phyloP scores from a whole-genome alignment of 2,113 vertebrate species.

The Sialia sialis region DNA sequence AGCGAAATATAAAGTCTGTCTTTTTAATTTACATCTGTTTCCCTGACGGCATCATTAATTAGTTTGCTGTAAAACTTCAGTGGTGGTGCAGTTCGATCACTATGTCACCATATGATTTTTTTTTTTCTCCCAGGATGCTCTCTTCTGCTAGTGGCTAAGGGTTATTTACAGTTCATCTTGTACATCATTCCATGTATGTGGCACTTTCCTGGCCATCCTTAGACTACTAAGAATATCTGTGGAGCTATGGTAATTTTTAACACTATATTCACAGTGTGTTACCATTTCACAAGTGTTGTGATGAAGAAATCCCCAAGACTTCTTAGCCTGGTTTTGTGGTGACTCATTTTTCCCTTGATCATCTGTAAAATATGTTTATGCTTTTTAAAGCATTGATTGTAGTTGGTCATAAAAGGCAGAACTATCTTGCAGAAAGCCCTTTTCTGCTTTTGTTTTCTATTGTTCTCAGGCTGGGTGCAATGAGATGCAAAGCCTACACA shows the following conservation, averaged over 20 bases:
- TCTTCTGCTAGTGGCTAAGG: background rate
- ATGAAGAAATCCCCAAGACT: background rate
- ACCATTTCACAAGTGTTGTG: background rate
- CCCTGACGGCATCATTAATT: background rate
- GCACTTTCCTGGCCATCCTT: background rate
- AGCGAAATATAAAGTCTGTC: background rate
- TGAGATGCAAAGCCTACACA: fast-evolving
- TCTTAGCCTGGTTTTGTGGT: background rate
- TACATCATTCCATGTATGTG: background rate
- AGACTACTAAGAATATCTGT: background rate
- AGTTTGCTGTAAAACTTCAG: background rate
- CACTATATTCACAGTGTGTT: fast-evolving
- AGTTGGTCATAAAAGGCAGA: background rate
- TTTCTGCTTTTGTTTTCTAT: background rate
- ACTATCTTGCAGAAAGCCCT: background rate
- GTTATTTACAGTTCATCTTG: background rate
- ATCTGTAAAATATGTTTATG: background rate
- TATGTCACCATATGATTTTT: background rate
- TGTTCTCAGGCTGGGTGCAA: background rate
- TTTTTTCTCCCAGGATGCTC: background rate
- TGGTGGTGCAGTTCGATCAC: background rate
- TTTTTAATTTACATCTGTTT: background rate
- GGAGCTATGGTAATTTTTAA: background rate
- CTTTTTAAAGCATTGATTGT: background rate
- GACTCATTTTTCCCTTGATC: background rate